phyloP scores from a whole-genome alignment of 2,797 vertebrate species.

The Bradypus variegatus region DNA sequence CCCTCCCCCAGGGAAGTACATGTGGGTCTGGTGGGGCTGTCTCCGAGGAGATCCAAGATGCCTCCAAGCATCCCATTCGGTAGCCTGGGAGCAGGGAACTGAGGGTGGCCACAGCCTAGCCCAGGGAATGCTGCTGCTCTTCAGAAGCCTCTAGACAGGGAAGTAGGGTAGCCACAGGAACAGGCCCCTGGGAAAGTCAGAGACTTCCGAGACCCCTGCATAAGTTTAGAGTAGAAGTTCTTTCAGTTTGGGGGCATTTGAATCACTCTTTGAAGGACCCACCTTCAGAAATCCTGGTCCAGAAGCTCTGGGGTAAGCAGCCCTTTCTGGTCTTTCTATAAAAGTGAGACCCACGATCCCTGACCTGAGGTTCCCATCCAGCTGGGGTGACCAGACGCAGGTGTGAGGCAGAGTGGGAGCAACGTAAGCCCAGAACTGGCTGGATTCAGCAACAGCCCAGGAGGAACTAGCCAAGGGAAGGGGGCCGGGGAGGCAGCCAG shows the following conservation, averaged over 20 bases:
- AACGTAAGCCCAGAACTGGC: background rate
- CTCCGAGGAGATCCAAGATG: background rate
- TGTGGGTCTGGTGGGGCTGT: background rate
- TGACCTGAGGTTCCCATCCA: background rate
- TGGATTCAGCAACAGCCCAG: background rate
- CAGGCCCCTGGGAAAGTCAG: background rate
- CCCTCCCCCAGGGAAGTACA: background rate
- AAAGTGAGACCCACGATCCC: no score
- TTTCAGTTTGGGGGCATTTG: background rate
- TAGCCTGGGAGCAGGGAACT: background rate
- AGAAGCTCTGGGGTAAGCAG: background rate
- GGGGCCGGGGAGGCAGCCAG: background rate
- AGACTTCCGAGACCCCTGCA: background rate
- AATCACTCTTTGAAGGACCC: background rate
- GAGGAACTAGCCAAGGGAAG: background rate
- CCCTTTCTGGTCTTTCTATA: background rate
- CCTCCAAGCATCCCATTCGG: background rate
- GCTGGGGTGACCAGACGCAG: accelerated
- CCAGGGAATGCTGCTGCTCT: background rate
- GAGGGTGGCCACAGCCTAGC: background rate
- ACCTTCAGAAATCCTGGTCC: background rate
- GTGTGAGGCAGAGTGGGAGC: accelerated
- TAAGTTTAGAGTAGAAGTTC: background rate
- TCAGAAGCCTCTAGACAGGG: background rate
- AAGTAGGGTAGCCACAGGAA: background rate